These are phyloP conservation scores for Helicolenus hilgendorfi DNA, from an alignment of 2,797 vertebrate species.

Conservation along the genomic window DNA sequence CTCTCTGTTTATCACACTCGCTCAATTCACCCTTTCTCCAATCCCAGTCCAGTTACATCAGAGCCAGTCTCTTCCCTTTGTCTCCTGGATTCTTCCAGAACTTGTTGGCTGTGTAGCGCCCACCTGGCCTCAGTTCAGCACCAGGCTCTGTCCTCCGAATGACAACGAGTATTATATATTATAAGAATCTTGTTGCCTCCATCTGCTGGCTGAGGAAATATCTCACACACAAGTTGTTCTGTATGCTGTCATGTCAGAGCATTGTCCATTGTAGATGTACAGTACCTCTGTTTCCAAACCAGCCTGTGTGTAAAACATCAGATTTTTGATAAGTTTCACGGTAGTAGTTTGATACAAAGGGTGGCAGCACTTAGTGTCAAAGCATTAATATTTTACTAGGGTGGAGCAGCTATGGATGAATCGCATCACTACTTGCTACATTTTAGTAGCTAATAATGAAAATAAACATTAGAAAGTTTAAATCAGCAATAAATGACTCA, in stretches of 20 bases:
- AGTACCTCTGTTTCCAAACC: background rate
- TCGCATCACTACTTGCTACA: background rate
- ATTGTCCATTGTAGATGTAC: slow-evolving; percentile 5
- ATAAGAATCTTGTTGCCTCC: slow-evolving; percentile 20
- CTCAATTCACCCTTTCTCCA: background rate
- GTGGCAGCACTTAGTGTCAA: background rate
- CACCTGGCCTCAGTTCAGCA: slow-evolving; percentile 43
- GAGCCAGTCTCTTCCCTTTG: slow-evolving; percentile 13
- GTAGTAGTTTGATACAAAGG: background rate
- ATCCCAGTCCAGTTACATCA: slow-evolving; percentile 28
- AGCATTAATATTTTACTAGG: background rate
- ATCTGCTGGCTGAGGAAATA: slow-evolving; percentile 18
- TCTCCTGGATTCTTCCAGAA: slow-evolving; percentile 50
- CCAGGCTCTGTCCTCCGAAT: slow-evolving; percentile 54
- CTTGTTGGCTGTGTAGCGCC: slow-evolving; percentile 22
- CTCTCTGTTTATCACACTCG: slow-evolving; percentile 4
- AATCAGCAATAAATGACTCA: background rate
- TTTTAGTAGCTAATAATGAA: background rate
- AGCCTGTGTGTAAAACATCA: background rate
- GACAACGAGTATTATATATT: slow-evolving; percentile 57
- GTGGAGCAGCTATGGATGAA: background rate
- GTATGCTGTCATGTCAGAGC: background rate
- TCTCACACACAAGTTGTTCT: background rate
- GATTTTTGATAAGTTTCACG: background rate
- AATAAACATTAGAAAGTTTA: background rate